Base-by-base conservation (phyloP, 64 coral and sea anemone species). In the Stichodactyla helianthus region DNA sequence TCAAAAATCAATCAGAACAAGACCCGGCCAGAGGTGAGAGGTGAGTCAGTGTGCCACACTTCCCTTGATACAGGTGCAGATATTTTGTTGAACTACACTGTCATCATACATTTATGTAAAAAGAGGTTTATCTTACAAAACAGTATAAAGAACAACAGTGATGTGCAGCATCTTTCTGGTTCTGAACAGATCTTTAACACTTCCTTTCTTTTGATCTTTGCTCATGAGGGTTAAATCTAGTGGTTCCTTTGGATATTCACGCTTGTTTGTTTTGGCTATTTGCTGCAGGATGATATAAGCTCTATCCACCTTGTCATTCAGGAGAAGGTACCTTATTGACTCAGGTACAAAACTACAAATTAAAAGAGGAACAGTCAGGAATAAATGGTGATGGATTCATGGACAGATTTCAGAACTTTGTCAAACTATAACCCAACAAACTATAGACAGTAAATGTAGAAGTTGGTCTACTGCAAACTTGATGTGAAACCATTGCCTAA, bases 331-430 rank as follows among this genome's bases (percentile, higher is more conserved):
- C 16, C 91, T 82, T 51, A 85, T 82, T 16, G 91, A 92, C 52
- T 92, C 91, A 51, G 91, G 91, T 57, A 92, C 15, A 70, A 70
- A 92, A 77, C 90, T 92, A 52, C 14, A 61, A 16, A 59, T 11
- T 86, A 68, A 55, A 55, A 16, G 26, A 2, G 12, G 26, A 15
- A 27, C 22, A 27, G 2, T 44, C 35, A 59, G 56, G 56, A 65
- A 6, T 10, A 83, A 55, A 55, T 83, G 28, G 18, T 23, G 17
- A 79, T 79, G 25, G 14, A 31, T 26, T 58, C 14, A 58, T 9
- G 55, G 14, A 58, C 4, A 3, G 35, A 44, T 44, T 44, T 44
- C 35, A 44, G 35, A 44, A 44, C 35, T 44, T 44, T 44, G 35
- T 44, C 35, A 44, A 44, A 44, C 35, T 44, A 44, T 31, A 44